phyloP scores from a whole-genome alignment of 2,113 vertebrate genomes.

The Bostrychus sinensis region DNA sequence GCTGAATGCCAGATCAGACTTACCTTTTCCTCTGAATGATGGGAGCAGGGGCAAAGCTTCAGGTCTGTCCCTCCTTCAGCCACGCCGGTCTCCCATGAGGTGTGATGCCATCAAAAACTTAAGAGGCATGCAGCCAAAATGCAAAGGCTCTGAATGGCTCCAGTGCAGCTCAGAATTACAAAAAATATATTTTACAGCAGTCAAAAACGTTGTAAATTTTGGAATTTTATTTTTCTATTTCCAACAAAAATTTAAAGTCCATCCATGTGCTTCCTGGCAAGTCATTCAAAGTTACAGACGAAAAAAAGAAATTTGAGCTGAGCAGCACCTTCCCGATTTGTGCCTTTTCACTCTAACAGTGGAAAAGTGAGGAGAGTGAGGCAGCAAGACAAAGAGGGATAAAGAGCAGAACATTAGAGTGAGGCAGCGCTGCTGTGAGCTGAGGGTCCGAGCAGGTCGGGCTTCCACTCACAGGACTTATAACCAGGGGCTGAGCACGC shows the following conservation, averaged over 20 bases:
- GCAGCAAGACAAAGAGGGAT: slow-evolving; percentile 64
- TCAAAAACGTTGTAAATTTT: slow-evolving; percentile 36
- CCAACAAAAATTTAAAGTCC: slow-evolving; percentile 59
- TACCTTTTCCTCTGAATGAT: slow-evolving; percentile 64
- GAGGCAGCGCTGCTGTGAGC: slow-evolving; percentile 54
- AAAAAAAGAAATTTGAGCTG: slow-evolving; percentile 50
- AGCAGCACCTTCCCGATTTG: slow-evolving; percentile 81
- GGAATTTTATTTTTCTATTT: slow-evolving; percentile 55
- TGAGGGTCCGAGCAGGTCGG: slow-evolving; percentile 64
- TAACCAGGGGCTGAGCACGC: slow-evolving; percentile 76
- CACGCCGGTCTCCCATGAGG: slow-evolving; percentile 71
- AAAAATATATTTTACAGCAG: slow-evolving; percentile 3
- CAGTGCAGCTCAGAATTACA: slow-evolving; percentile 64
- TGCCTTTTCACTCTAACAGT: slow-evolving; percentile 73
- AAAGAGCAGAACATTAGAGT: slow-evolving; percentile 60
- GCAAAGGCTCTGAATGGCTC: slow-evolving; percentile 55
- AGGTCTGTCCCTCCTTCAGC: slow-evolving; percentile 76
- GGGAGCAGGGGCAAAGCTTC: slow-evolving; percentile 52
- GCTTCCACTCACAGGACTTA: slow-evolving; percentile 72
- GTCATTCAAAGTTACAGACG: slow-evolving; percentile 30
- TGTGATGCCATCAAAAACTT: slow-evolving; percentile 63
- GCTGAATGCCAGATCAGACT: slow-evolving; percentile 36
- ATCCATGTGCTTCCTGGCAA: slow-evolving; percentile 71
- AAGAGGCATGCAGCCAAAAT: slow-evolving; percentile 63
- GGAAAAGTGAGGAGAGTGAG: slow-evolving; percentile 80